Base-by-base conservation (phyloP, 2,113 vertebrate species). In the Zingel zingel region DNA sequence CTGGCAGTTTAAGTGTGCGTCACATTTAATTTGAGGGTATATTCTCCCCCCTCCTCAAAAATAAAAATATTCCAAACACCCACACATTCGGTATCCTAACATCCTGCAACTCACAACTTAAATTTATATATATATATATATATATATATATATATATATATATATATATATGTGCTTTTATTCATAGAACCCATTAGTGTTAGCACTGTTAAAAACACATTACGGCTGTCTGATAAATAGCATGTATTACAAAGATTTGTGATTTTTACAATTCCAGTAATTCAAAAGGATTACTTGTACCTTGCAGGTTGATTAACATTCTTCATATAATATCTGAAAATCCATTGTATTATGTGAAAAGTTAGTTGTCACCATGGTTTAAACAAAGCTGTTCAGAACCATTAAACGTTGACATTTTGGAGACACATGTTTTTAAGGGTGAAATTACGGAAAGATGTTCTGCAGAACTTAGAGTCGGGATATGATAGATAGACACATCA, bases 1-100 rank as follows among this genome's bases (percentile, higher is more conserved):
- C 21, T 5, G 43, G 9, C 21, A 36, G 65, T 62, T 53, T 53
- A 54, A 74, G 56, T 66, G 30, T 19, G 45, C 3, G 57, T 83
- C 61, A 73, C 45, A 47, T 74, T 70, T 5, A 81, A 18, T 88
- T 77, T 70, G 30, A 71, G 5, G 33, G 33, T 33, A 33, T 56
- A 14, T 5, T 18, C 2, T 5, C 18, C 14, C 39, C 21, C 18
- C 11, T 21, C 16, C 19, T 27, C 21, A 64, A 25, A 36, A 54
- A 47, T 14, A n/a, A n/a, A 39, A 39, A 39, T 39, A 43, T 43
- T 36, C 50, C 27, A 39, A 39, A 33, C 45, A 79, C 67, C 54
- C n/a, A 64, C 30, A 62, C 11, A 48, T 5, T 54, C n/a, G 25
- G 23, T 5, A 12, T 8, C 21, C 18, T 8, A 33, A 71, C 4